phyloP scores from a whole-genome alignment of 2,113 vertebrate species.

The Gopherus evgoodei region DNA sequence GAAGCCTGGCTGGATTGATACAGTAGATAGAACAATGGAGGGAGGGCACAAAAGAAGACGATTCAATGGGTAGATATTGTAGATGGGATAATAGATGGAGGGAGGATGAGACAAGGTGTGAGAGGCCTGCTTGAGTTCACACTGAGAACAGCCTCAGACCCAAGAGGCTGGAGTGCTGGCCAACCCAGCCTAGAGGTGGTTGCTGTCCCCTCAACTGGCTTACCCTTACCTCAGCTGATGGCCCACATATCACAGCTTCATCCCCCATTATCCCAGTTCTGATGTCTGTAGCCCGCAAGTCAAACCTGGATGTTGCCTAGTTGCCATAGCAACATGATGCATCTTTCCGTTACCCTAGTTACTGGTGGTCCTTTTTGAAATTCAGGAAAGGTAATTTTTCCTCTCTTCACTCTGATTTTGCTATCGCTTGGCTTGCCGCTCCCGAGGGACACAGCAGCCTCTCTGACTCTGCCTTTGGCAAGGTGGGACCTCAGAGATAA shows the following conservation, averaged over 20 bases:
- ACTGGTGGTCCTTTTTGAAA: constrained; percentile 82
- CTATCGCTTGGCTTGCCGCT: constrained; percentile 54
- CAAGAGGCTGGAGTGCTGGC: not conserved
- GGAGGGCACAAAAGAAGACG: not conserved
- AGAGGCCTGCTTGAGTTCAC: not conserved
- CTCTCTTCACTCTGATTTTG: constrained; percentile 22
- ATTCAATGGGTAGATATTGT: not conserved
- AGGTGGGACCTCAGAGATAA: constrained; percentile 65
- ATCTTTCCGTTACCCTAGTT: constrained; percentile 86
- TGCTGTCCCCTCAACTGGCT: not conserved
- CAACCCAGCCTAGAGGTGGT: not conserved
- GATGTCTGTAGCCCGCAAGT: constrained; percentile 37
- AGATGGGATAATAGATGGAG: not conserved
- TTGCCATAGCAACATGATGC: constrained; percentile 85
- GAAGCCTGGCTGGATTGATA: too few relatives aligned
- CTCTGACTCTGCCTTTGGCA: constrained; percentile 38
- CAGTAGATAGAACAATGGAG: too few relatives aligned
- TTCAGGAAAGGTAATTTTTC: constrained; percentile 85
- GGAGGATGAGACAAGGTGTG: not conserved
- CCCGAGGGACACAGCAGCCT: constrained; percentile 35
- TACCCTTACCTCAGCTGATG: not conserved
- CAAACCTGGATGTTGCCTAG: constrained; percentile 81
- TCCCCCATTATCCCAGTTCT: constrained; percentile 12
- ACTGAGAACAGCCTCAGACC: too few relatives aligned
- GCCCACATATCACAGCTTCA: not conserved